phyloP scores from a whole-genome alignment of 2,888 invertebrate genomes.

The Deilephila porcellus region DNA sequence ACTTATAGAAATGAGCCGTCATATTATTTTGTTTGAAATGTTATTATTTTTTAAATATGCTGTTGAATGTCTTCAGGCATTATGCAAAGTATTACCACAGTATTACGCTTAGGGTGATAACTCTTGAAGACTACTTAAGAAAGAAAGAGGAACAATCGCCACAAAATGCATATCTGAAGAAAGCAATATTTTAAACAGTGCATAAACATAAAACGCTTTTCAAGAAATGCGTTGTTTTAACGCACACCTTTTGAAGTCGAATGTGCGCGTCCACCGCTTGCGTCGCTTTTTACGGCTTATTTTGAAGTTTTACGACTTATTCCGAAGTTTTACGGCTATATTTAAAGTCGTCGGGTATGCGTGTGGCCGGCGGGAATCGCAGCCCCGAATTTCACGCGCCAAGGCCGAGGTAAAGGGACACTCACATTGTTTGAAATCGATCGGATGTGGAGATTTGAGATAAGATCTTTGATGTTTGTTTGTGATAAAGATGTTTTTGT shows the following conservation, averaged over 20 bases:
- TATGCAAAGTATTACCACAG: no score
- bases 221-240: conserved; percentile 16
- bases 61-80: no score
- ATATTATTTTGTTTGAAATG: no score
- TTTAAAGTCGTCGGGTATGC: conserved; percentile 47
- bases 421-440: conserved; percentile 31
- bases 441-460: conserved; percentile 18
- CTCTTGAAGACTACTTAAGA: neutral
- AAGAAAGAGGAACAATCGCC: conserved; percentile 5
- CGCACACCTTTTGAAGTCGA: conserved; percentile 39
- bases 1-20: no score
- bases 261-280: conserved; percentile 43
- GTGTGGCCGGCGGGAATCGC: conserved; percentile 34
- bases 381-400: conserved; percentile 33
- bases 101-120: no score
- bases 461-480: neutral
- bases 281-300: conserved; percentile 56
- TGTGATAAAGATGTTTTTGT: neutral
- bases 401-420: conserved; percentile 48
- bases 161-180: neutral
- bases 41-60: no score
- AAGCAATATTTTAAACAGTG: neutral
- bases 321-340: conserved; percentile 58
- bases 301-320: conserved; percentile 59
- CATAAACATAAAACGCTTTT: conserved; percentile 12